Percentiles rank a stretch among this genome's conserved stretches.
Conservation (phyloP, 2,113 vertebrate species). For the Oryzias curvinotus region DNA sequence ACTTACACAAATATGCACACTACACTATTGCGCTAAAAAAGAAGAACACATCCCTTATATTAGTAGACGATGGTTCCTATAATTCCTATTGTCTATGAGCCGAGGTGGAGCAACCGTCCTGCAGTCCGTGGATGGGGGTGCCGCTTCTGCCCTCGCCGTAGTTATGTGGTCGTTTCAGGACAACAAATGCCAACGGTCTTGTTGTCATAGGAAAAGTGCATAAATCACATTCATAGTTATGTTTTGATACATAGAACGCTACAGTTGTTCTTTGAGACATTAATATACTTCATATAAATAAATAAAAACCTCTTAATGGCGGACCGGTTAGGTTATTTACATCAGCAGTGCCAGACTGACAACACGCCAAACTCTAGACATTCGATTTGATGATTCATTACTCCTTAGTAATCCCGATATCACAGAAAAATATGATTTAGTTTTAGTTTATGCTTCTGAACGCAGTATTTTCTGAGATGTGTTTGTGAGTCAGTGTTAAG, state of each 20-base stretch:
- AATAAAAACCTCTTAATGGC: conserved; percentile 40
- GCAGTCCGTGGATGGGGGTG: conserved; percentile 31
- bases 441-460: too few relatives aligned
- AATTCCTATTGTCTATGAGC: conserved; percentile 15
- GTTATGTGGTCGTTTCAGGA: conserved; percentile 28
- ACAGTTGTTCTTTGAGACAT: conserved; percentile 41
- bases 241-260: conserved; percentile 42
- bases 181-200: conserved; percentile 19
- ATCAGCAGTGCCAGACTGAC: conserved; percentile 6
- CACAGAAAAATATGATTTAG: too few relatives aligned
- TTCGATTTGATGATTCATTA: too few relatives aligned
- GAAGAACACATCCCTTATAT: conserved; percentile 18
- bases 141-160: conserved; percentile 53
- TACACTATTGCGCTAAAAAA: conserved; percentile 26
- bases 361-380: background rate
- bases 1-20: conserved; percentile 9
- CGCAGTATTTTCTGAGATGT: too few relatives aligned
- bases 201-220: conserved; percentile 50
- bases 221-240: conserved; percentile 64
- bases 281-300: conserved; percentile 40
- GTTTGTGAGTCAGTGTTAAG: too few relatives aligned
- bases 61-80: conserved; percentile 8
- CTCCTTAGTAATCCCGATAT: too few relatives aligned
- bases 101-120: conserved; percentile 23
- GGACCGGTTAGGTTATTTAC: conserved; percentile 47